These are phyloP conservation scores for Ctena decussata DNA, from an alignment of 2,888 invertebrate genomes.

Conservation along the genomic window DNA sequence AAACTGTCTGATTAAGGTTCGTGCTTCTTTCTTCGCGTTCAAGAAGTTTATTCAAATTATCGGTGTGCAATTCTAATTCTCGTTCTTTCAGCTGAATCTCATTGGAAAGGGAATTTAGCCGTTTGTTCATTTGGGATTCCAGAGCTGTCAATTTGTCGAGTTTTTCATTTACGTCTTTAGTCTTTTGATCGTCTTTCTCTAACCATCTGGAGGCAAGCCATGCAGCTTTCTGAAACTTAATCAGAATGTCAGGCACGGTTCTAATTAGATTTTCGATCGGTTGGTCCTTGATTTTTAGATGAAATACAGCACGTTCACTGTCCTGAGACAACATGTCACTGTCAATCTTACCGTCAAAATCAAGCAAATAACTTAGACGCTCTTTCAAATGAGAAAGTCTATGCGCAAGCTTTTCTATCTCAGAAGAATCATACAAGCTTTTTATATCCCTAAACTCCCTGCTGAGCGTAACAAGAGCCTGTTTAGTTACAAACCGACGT, in stretches of 20 bases:
- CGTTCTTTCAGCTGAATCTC: conserved; percentile 73
- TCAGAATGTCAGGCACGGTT: conserved; percentile 77
- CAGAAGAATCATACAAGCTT: conserved; percentile 78
- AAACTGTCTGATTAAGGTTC: conserved; percentile 69
- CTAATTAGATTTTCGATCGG: conserved; percentile 72
- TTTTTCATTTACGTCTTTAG: conserved; percentile 75
- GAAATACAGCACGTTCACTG: conserved; percentile 72
- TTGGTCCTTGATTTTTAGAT: conserved; percentile 70
- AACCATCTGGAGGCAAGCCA: conserved; percentile 79
- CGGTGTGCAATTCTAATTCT: conserved; percentile 72
- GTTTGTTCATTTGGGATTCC: conserved; percentile 70
- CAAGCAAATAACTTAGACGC: conserved; percentile 74
- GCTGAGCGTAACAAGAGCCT: conserved; percentile 73
- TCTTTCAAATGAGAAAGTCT: conserved; percentile 77
- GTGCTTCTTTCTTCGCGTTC: conserved; percentile 75
- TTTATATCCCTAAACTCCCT: conserved; percentile 78
- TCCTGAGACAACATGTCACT: conserved; percentile 75
- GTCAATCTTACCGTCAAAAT: conserved; percentile 74
- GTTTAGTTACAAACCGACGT: conserved; percentile 70
- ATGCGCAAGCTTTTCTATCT: conserved; percentile 75
- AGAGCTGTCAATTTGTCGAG: conserved; percentile 72
- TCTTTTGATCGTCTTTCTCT: conserved; percentile 76
- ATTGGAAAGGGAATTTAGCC: conserved; percentile 66
- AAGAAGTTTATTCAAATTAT: conserved; percentile 73
- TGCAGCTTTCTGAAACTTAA: conserved; percentile 78